Conservation (phyloP, 2,113 vertebrate genomes). For the Siniperca chuatsi region DNA sequence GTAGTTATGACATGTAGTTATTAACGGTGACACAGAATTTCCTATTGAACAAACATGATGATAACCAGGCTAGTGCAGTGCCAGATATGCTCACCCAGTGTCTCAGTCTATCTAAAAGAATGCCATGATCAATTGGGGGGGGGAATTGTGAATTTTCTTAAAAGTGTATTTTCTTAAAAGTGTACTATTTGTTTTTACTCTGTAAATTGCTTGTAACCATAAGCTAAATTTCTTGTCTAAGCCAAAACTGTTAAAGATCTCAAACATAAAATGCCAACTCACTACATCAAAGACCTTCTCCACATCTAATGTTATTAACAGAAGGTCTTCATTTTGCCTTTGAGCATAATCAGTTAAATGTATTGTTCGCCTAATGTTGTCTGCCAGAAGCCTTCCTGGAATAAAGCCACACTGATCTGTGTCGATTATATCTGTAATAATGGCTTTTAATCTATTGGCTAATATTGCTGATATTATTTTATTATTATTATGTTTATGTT, state of each 20-base stretch:
- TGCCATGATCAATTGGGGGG: too few species aligned
- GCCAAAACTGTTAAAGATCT: not conserved
- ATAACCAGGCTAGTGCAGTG: too few species aligned
- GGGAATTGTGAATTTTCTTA: not conserved
- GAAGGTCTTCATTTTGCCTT: not conserved
- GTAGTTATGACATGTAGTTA: too few species aligned
- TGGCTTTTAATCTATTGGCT: not conserved
- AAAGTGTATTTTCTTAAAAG: not conserved
- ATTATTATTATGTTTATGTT: not conserved
- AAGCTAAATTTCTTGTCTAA: not conserved
- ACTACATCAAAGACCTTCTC: not conserved
- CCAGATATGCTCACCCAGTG: too few species aligned
- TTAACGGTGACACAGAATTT: too few species aligned
- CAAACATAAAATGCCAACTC: not conserved
- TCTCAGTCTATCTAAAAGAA: too few species aligned
- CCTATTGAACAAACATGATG: too few species aligned
- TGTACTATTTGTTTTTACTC: not conserved
- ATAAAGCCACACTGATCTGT: not conserved
- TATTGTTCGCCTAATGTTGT: not conserved
- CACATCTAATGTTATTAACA: not conserved
- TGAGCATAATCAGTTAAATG: not conserved
- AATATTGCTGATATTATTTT: not conserved
- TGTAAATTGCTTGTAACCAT: slow-evolving; percentile 8
- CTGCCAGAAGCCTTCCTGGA: not conserved
- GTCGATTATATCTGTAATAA: not conserved